These are phyloP conservation scores for Mustela lutreola DNA, from an alignment of 2,113 vertebrate species.

Conservation along the genomic window DNA sequence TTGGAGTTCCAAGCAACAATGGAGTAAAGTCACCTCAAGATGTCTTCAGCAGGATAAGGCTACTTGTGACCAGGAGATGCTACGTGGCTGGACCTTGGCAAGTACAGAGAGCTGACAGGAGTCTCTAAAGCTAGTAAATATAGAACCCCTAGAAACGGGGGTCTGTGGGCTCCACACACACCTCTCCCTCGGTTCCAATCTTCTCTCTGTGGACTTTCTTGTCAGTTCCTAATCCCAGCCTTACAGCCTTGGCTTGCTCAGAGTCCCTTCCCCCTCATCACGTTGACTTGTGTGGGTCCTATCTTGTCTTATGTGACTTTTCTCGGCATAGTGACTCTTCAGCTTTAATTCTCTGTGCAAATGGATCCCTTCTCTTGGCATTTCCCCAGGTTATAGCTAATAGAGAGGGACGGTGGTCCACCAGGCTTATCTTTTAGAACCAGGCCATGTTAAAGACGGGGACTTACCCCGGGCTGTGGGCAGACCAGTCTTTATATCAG, in stretches of 20 bases:
- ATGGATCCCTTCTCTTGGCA: neutral
- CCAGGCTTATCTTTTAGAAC: neutral
- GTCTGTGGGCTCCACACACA: neutral
- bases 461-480: neutral
- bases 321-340: neutral
- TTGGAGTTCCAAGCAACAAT: constrained; percentile 24
- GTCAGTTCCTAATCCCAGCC: neutral
- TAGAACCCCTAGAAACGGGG: neutral
- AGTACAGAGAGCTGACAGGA: neutral
- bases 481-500: neutral
- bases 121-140: neutral
- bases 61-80: neutral
- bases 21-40: neutral
- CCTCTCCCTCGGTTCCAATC: neutral
- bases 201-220: neutral
- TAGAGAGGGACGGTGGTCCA: neutral
- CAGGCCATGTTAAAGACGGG: neutral
- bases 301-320: constrained; percentile 16
- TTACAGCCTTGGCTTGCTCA: neutral
- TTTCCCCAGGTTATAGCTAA: neutral
- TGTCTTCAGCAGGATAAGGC: neutral
- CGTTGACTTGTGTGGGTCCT: neutral
- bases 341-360: neutral
- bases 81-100: neutral
- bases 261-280: neutral